Percentiles rank a stretch among this genome's conserved stretches.
phyloP scores from a whole-genome alignment of 2,888 invertebrate genomes.

The Leptopilina myrica region DNA sequence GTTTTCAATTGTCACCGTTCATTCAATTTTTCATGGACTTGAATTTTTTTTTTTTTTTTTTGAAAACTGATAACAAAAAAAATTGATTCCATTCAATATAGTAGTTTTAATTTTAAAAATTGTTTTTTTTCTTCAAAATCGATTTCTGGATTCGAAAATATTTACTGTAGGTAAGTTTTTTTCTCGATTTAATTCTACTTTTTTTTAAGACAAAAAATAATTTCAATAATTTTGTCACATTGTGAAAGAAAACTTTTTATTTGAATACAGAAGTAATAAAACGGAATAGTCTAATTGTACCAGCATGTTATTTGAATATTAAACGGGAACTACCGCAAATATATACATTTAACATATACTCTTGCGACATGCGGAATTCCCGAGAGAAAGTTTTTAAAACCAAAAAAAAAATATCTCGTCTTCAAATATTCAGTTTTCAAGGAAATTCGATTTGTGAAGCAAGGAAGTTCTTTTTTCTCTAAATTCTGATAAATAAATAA shows the following conservation, averaged over 20 bases:
- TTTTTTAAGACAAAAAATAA: background rate
- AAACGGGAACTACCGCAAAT: conserved; percentile 29
- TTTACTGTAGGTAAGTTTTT: background rate
- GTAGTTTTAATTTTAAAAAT: background rate
- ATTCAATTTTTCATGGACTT: background rate
- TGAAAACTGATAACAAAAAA: background rate
- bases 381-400: conserved; percentile 64
- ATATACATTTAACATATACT: conserved; percentile 40
- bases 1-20: background rate
- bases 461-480: background rate
- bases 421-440: conserved; percentile 21
- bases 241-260: background rate
- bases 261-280: background rate
- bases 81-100: background rate
- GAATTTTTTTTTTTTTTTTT: background rate
- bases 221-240: background rate
- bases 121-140: background rate
- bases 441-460: background rate
- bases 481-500: too few relatives aligned
- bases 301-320: conserved; percentile 35
- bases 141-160: background rate
- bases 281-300: conserved; percentile 15
- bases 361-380: conserved; percentile 62
- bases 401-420: conserved; percentile 10
- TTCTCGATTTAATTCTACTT: background rate